phyloP scores from a whole-genome alignment of 2,113 vertebrate genomes.

The Stigmatopora nigra region DNA sequence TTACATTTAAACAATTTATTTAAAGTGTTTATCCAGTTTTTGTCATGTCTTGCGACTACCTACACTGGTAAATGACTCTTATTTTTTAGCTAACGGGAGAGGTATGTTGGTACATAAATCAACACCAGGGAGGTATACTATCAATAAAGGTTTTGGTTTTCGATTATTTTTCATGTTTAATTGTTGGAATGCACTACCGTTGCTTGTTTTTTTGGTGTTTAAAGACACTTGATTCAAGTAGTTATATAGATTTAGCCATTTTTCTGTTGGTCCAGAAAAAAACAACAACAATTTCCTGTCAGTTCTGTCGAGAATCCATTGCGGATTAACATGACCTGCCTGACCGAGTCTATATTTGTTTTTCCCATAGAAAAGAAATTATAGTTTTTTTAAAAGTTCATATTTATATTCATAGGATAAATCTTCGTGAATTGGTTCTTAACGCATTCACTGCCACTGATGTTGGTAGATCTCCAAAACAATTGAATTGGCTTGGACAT shows the following conservation, averaged over 20 bases:
- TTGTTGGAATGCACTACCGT: neutral
- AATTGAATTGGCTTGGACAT: too few relatives aligned
- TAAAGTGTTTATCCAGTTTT: neutral
- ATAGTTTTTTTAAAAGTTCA: too few relatives aligned
- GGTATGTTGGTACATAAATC: neutral
- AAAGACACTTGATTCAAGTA: neutral
- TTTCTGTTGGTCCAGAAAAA: neutral
- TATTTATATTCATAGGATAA: too few relatives aligned
- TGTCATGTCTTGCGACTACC: neutral
- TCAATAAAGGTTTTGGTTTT: neutral
- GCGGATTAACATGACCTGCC: neutral
- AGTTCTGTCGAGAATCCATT: neutral
- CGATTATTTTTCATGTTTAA: neutral
- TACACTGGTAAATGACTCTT: neutral
- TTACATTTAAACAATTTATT: neutral
- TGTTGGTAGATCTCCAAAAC: too few relatives aligned
- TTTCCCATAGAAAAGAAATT: too few relatives aligned
- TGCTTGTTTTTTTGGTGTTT: neutral
- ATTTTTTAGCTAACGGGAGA: neutral
- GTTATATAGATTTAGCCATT: neutral
- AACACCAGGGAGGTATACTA: neutral
- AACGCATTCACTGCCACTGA: too few relatives aligned
- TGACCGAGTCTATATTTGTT: too few relatives aligned
- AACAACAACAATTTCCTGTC: neutral
- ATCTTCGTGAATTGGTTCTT: too few relatives aligned